Evolutionary conservation across 2,113 vertebrate species (phyloP).

Genomic region (Varanus salvator): DNA sequence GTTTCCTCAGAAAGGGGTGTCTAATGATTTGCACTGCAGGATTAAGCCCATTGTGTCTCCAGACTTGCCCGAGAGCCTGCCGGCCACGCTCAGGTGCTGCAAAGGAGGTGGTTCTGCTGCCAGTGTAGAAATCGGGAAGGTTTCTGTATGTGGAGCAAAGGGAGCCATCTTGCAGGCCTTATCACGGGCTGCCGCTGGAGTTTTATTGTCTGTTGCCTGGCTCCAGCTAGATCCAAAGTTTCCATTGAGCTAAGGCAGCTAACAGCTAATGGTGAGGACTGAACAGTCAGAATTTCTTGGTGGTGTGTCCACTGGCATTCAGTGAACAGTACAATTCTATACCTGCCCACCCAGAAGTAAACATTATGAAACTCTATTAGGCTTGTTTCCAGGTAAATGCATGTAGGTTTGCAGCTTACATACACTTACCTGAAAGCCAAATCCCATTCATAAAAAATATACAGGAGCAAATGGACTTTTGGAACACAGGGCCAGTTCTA

Average conservation of each 20-base stretch:
- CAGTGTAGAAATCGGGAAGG: too few species aligned
- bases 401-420: neutral
- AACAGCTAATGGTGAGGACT: too few species aligned
- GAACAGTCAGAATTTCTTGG: neutral
- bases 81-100: too few species aligned
- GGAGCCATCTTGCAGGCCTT: neutral
- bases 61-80: too few species aligned
- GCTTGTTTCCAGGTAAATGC: neutral
- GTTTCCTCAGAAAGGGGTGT: neutral
- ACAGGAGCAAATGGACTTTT: neutral
- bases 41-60: neutral
- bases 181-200: neutral
- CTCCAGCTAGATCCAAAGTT: neutral
- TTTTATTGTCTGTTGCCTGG: neutral
- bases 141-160: neutral
- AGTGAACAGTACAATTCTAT: too few species aligned
- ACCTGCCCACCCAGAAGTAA: too few species aligned
- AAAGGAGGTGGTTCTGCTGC: too few species aligned
- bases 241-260: neutral
- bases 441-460: neutral
- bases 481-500: neutral
- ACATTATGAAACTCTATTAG: too few species aligned
- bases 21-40: neutral
- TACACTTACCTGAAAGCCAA: too few species aligned
- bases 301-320: neutral